Conservation (phyloP, 2,888 invertebrate species). For the Chloroclysta siterata region DNA sequence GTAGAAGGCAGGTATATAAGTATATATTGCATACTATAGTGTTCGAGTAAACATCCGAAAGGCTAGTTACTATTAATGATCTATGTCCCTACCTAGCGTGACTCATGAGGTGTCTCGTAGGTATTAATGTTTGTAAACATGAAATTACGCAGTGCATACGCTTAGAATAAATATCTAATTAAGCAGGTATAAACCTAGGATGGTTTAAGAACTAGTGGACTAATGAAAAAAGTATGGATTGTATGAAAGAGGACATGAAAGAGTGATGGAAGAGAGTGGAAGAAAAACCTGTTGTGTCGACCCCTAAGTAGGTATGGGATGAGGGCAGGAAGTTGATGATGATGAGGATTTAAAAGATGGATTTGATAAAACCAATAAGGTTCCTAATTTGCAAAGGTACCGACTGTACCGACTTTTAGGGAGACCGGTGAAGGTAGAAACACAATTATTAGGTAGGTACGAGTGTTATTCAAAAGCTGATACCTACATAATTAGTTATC, state of each 20-base stretch:
- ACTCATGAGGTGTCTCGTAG: background rate
- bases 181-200: too few species aligned
- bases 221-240: too few species aligned
- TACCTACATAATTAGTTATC: background rate
- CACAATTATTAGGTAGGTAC: background rate
- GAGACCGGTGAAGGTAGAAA: background rate
- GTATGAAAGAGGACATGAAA: too few species aligned
- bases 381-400: background rate
- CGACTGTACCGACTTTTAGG: background rate
- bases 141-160: background rate
- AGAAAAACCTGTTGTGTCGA: too few species aligned
- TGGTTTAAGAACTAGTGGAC: too few species aligned
- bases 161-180: background rate
- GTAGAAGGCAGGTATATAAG: too few species aligned
- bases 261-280: too few species aligned
- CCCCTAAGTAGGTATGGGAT: too few species aligned
- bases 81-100: background rate
- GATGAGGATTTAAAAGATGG: too few species aligned
- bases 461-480: background rate
- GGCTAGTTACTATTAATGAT: background rate
- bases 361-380: background rate
- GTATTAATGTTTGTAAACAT: conserved; percentile 3
- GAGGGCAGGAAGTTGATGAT: too few species aligned
- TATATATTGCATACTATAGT: background rate
- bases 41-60: background rate